These are phyloP conservation scores for Phocides pigmalion DNA, from an alignment of 1,140 invertebrate species.

Conservation along the genomic window DNA sequence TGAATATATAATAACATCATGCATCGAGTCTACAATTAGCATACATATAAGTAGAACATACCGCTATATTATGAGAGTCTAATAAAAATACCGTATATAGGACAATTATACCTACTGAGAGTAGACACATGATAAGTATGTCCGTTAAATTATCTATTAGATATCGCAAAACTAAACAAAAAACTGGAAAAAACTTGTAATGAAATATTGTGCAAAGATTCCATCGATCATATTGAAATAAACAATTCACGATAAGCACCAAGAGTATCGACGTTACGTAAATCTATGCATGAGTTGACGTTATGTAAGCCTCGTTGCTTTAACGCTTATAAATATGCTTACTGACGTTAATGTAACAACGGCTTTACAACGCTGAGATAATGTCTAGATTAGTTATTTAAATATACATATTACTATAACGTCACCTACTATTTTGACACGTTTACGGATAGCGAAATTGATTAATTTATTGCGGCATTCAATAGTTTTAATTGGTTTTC, in stretches of 20 bases:
- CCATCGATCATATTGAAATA: constrained; percentile 30
- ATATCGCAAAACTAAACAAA: constrained; percentile 8
- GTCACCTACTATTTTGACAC: no score
- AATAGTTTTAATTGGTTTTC: no score
- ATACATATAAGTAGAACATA: neutral
- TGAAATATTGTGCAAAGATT: constrained; percentile 22
- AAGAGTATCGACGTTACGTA: constrained; percentile 18
- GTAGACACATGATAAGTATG: no score
- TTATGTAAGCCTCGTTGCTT: constrained; percentile 26
- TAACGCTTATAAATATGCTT: constrained; percentile 11
- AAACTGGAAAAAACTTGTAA: constrained; percentile 13
- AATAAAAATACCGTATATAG: neutral
- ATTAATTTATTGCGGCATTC: no score
- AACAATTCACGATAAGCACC: constrained; percentile 27
- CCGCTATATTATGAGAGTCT: constrained; percentile 2
- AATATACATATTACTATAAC: no score
- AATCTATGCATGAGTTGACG: constrained; percentile 21
- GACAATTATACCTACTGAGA: no score
- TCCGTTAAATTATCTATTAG: constrained; percentile 1
- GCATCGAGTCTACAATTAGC: no score
- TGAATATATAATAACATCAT: no score
- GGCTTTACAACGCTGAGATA: no score
- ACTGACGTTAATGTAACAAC: constrained; percentile 14
- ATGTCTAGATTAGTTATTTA: no score
- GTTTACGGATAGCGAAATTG: no score